phyloP scores from a whole-genome alignment of 64 coral and sea anemone species.

The Montipora capricornis region DNA sequence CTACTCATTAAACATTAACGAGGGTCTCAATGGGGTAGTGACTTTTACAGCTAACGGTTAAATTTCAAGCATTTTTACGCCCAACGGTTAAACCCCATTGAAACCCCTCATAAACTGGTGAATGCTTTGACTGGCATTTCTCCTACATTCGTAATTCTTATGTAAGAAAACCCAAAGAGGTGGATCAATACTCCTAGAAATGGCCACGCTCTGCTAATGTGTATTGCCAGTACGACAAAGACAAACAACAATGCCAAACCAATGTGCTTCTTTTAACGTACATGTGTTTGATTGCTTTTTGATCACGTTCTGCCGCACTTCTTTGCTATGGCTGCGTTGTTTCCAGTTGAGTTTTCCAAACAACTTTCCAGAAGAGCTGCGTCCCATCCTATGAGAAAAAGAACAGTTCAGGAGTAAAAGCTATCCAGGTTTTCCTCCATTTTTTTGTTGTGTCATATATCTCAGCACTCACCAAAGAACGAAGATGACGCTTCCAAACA shows the following conservation, averaged over 20 bases:
- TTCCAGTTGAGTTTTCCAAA: background rate
- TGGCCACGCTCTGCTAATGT: background rate
- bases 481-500: constrained; percentile 5
- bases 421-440: background rate
- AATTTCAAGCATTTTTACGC: too few species aligned
- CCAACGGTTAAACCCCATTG: too few species aligned
- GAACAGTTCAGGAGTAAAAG: background rate
- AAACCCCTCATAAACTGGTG: too few species aligned
- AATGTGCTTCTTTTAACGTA: background rate
- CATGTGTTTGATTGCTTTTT: constrained; percentile 5
- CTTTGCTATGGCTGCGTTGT: background rate
- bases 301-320: background rate
- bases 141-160: too few species aligned
- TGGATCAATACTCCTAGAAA: too few species aligned
- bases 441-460: background rate
- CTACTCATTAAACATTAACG: too few species aligned
- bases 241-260: background rate
- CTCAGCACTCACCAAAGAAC: constrained; percentile 1
- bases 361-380: background rate
- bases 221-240: background rate
- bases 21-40: too few species aligned
- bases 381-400: background rate
- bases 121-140: too few species aligned
- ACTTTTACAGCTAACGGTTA: too few species aligned
- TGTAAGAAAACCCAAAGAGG: too few species aligned